Evolutionary conservation across 2,113 vertebrate genomes (phyloP).

Genomic region (Oostethus manadensis): DNA sequence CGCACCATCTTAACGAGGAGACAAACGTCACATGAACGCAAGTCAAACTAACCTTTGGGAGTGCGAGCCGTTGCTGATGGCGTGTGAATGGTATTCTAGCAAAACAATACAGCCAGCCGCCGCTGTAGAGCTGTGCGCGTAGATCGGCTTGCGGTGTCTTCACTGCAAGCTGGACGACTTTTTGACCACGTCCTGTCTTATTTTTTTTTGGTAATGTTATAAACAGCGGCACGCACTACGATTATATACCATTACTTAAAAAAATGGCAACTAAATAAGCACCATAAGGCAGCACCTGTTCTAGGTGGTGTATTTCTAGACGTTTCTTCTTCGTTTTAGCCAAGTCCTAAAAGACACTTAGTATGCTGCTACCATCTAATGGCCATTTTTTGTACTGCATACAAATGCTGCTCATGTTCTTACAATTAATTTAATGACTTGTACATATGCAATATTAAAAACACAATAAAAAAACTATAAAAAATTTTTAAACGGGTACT

Average conservation of each 20-base stretch:
- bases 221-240: background rate
- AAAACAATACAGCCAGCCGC: conserved; percentile 51
- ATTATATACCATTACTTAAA: background rate
- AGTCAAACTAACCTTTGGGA: conserved; percentile 18
- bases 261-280: background rate
- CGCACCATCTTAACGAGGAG: too few species aligned
- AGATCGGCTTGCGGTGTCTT: conserved; percentile 3
- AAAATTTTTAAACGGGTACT: too few species aligned
- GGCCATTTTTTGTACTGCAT: background rate
- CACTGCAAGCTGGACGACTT: background rate
- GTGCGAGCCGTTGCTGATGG: background rate
- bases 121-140: background rate
- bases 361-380: background rate
- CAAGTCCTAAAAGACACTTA: background rate
- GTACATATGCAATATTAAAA: too few species aligned
- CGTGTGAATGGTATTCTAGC: conserved; percentile 23
- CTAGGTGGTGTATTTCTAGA: background rate
- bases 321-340: conserved; percentile 3
- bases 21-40: background rate
- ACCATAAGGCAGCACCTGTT: background rate
- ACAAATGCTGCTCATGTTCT: too few species aligned
- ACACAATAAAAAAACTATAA: too few species aligned
- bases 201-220: background rate
- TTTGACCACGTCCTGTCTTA: background rate
- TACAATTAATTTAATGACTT: too few species aligned